Evolutionary conservation across 2,888 invertebrate genomes (phyloP).

Genomic region (Scaptomyza cyrtandrae): DNA sequence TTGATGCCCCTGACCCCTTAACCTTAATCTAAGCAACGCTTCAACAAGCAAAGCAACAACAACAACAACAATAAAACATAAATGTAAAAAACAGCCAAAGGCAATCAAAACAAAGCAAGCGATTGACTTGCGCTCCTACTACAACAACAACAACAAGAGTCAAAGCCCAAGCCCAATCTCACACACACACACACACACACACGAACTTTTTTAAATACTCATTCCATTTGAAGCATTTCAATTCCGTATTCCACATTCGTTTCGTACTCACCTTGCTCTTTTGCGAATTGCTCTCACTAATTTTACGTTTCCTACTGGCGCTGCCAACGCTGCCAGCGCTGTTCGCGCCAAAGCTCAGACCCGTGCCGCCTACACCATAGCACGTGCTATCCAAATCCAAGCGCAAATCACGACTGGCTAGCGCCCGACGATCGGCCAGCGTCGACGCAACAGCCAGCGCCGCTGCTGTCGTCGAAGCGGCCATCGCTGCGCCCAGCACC

Average conservation of each 20-base stretch:
- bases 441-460: slow-evolving; percentile 69
- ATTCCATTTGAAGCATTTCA: slow-evolving; percentile 29
- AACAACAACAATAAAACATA: slow-evolving; percentile 29
- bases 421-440: slow-evolving; percentile 77
- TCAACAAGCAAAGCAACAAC: slow-evolving; percentile 15
- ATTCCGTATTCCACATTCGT: slow-evolving; percentile 32
- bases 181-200: neutral
- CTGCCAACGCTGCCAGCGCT: slow-evolving; percentile 55
- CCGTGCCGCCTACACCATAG: slow-evolving; percentile 75
- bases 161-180: slow-evolving; percentile 9
- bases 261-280: slow-evolving; percentile 83
- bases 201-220: slow-evolving; percentile 5
- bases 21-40: slow-evolving; percentile 52
- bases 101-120: slow-evolving; percentile 75
- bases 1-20: slow-evolving; percentile 59
- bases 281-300: slow-evolving; percentile 83
- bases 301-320: slow-evolving; percentile 82
- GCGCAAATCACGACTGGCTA: slow-evolving; percentile 82
- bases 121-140: slow-evolving; percentile 64
- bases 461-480: slow-evolving; percentile 44
- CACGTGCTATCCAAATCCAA: slow-evolving; percentile 82
- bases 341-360: slow-evolving; percentile 65
- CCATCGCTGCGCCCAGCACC: slow-evolving; percentile 29
- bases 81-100: slow-evolving; percentile 52
- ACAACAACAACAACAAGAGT: slow-evolving; percentile 28